Evolutionary conservation across 92 coral and sea anemone species (phyloP).

Genomic region (Porites evermanni): DNA sequence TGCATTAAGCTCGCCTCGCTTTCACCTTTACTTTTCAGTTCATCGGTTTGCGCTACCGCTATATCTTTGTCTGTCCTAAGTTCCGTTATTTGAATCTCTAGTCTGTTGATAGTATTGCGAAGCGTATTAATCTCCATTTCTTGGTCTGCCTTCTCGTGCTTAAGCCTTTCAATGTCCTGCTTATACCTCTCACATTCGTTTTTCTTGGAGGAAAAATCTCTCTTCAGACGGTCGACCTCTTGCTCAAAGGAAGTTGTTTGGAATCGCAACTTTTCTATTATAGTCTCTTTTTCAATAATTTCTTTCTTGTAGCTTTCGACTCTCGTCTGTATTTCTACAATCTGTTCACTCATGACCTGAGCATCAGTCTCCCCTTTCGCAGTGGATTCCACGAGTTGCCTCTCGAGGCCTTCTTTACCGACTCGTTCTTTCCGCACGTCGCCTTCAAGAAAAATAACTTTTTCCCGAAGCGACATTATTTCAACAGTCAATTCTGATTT

Average conservation of each 20-base stretch:
- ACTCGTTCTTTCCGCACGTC: conserved; percentile 77
- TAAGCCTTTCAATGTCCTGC: conserved; percentile 72
- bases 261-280: conserved; percentile 83
- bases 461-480: conserved; percentile 87
- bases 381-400: conserved; percentile 57
- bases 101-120: conserved; percentile 73
- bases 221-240: conserved; percentile 80
- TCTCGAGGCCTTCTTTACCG: conserved; percentile 64
- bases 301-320: conserved; percentile 83
- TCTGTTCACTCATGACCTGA: conserved; percentile 67
- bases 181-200: conserved; percentile 69
- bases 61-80: conserved; percentile 82
- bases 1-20: conserved; percentile 80
- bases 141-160: conserved; percentile 81
- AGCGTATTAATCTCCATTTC: conserved; percentile 73
- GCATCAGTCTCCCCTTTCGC: conserved; percentile 78
- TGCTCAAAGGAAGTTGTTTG: conserved; percentile 81
- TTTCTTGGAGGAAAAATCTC: conserved; percentile 84
- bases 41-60: conserved; percentile 72
- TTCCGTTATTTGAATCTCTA: conserved; percentile 80
- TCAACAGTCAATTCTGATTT: conserved; percentile 93
- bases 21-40: conserved; percentile 77
- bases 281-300: conserved; percentile 81
- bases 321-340: conserved; percentile 73
- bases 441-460: conserved; percentile 75